Percentiles rank a stretch among this genome's conserved stretches.
Evolutionary conservation across 2,113 vertebrate species (phyloP).

Genomic region (Fulica atra): DNA sequence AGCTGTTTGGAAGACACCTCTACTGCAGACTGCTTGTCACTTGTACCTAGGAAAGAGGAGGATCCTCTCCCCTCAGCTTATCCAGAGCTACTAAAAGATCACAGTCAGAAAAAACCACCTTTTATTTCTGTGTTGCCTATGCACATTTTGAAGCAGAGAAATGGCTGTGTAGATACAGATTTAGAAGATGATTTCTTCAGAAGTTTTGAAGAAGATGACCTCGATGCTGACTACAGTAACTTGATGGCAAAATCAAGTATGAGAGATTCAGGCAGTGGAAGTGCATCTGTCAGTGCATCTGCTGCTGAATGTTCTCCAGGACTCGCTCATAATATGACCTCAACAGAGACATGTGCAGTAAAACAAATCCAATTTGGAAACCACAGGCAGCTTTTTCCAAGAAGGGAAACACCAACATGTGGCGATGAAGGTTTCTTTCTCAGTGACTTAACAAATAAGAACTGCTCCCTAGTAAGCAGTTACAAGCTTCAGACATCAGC

Average conservation of each 20-base stretch:
- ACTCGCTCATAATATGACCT: not conserved
- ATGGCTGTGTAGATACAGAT: not conserved
- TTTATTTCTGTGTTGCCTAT: not conserved
- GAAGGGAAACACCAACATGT: not conserved
- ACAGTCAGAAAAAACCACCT: not conserved
- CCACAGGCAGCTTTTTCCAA: not conserved
- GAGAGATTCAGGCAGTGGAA: not conserved
- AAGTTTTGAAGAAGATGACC: constrained; percentile 44
- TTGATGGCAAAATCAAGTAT: constrained; percentile 12
- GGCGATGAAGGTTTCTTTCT: constrained; percentile 53
- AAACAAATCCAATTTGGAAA: not conserved
- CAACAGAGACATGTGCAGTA: not conserved
- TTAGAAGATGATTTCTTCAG: constrained; percentile 31
- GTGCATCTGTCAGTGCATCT: not conserved
- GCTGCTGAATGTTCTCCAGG: not conserved
- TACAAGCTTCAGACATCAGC: not conserved
- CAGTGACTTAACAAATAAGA: not conserved
- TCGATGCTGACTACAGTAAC: not conserved
- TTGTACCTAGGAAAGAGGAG: not conserved
- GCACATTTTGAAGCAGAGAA: constrained; percentile 34
- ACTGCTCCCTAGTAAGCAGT: not conserved
- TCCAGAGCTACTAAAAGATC: not conserved
- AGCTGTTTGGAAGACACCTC: constrained; percentile 12
- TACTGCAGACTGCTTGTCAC: not conserved
- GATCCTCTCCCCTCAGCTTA: not conserved